These are phyloP conservation scores for Notoglanidium macrostoma DNA, from an alignment of 2,797 vertebrate species.

Conservation along the genomic window DNA sequence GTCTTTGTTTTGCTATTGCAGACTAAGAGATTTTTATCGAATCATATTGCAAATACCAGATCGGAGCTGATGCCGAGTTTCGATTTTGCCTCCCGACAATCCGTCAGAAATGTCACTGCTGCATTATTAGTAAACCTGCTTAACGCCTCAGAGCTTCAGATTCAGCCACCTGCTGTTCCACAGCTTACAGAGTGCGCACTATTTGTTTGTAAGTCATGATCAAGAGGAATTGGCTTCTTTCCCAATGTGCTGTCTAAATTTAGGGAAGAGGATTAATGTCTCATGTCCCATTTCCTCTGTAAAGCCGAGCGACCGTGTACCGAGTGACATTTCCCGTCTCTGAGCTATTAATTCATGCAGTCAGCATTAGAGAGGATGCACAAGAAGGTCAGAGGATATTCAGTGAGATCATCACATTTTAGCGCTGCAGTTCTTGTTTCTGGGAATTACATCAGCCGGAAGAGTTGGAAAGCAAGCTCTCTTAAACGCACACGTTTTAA, in stretches of 20 bases:
- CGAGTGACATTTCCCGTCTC: conserved; percentile 29
- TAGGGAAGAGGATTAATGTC: background rate
- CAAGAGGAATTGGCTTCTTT: background rate
- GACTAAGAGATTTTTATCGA: background rate
- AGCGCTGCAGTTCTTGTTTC: background rate
- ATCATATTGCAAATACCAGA: background rate
- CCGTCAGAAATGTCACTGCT: background rate
- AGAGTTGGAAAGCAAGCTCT: background rate
- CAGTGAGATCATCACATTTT: conserved; percentile 8
- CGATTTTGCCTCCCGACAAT: background rate
- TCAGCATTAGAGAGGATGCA: conserved; percentile 19
- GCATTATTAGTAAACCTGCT: background rate
- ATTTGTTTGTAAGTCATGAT: background rate
- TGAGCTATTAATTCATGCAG: background rate
- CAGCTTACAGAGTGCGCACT: background rate
- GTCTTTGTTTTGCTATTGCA: background rate
- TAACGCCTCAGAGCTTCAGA: background rate
- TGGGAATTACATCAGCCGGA: conserved; percentile 16
- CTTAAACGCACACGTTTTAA: background rate
- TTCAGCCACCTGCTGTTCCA: background rate
- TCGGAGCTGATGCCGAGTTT: background rate
- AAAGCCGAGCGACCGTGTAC: background rate
- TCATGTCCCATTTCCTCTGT: background rate
- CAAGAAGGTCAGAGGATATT: conserved; percentile 18
- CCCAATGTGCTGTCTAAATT: background rate